phyloP scores from a whole-genome alignment of 2,113 vertebrate species.

The Trichomycterus rosablanca region DNA sequence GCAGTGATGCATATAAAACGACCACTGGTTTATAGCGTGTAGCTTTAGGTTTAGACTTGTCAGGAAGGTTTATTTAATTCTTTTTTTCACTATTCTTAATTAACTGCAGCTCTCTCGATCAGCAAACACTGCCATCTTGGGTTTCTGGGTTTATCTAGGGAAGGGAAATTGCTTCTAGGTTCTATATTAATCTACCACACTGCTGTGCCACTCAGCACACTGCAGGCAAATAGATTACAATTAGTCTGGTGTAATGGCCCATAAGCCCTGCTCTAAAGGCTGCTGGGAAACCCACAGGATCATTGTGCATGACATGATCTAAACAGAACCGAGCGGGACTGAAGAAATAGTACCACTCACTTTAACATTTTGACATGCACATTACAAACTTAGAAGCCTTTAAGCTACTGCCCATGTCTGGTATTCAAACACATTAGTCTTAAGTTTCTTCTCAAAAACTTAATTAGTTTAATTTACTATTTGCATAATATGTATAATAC shows the following conservation, averaged over 20 bases:
- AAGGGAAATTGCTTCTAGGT: slow-evolving; percentile 46
- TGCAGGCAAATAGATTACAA: slow-evolving; percentile 50
- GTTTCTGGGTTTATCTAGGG: slow-evolving; percentile 43
- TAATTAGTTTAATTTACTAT: too few relatives aligned
- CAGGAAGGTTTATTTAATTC: not conserved
- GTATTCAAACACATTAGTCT: too few relatives aligned
- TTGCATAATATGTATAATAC: too few relatives aligned
- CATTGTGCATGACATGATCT: slow-evolving; percentile 36
- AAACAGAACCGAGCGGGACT: slow-evolving; percentile 31
- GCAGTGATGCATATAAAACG: not conserved
- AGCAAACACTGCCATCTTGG: slow-evolving; percentile 41
- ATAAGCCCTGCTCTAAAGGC: slow-evolving; percentile 49
- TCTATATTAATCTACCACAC: slow-evolving; percentile 39
- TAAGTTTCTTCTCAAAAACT: too few relatives aligned
- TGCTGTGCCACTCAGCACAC: slow-evolving; percentile 43
- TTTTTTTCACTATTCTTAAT: slow-evolving; percentile 22
- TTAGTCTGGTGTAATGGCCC: slow-evolving; percentile 50
- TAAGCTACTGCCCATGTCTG: slow-evolving; percentile 11
- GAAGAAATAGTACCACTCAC: slow-evolving; percentile 22
- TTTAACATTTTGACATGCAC: slow-evolving; percentile 20
- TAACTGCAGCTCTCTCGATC: slow-evolving; percentile 31
- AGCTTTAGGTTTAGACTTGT: not conserved
- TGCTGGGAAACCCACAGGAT: slow-evolving; percentile 42
- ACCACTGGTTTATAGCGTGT: not conserved
- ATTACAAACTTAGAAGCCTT: slow-evolving; percentile 19